phyloP scores from a whole-genome alignment of 2,797 vertebrate species.

The Cyclura pinguis region DNA sequence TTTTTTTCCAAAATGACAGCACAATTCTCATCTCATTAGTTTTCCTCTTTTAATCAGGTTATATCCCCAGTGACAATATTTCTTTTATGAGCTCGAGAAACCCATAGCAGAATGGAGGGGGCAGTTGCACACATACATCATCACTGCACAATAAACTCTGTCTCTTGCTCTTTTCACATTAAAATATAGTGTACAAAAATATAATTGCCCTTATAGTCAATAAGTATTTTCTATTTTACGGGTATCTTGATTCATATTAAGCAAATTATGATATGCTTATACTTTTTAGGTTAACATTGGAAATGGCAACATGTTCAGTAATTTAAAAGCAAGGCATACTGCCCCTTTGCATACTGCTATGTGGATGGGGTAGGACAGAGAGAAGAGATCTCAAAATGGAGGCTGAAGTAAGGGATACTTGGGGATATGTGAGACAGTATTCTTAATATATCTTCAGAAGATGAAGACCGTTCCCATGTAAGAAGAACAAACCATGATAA shows the following conservation, averaged over 20 bases:
- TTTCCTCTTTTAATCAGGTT: not conserved
- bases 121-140: not conserved
- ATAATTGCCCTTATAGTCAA: not conserved
- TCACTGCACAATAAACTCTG: not conserved
- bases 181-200: not conserved
- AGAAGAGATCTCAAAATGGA: not conserved
- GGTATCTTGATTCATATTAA: not conserved
- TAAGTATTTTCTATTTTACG: not conserved
- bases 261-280: not conserved
- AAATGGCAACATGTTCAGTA: not conserved
- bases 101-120: not conserved
- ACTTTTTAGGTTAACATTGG: not conserved
- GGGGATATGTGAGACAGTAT: not conserved
- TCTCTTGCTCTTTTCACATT: not conserved
- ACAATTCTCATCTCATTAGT: not conserved
- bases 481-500: not conserved
- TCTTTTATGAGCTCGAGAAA: not conserved
- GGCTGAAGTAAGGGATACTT: not conserved
- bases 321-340: not conserved
- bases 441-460: not conserved
- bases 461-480: not conserved
- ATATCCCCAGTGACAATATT: not conserved
- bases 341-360: not conserved
- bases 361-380: not conserved
- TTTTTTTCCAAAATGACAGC: not conserved